phyloP scores from a whole-genome alignment of 2,888 invertebrate genomes.

The Latrodectus elegans region DNA sequence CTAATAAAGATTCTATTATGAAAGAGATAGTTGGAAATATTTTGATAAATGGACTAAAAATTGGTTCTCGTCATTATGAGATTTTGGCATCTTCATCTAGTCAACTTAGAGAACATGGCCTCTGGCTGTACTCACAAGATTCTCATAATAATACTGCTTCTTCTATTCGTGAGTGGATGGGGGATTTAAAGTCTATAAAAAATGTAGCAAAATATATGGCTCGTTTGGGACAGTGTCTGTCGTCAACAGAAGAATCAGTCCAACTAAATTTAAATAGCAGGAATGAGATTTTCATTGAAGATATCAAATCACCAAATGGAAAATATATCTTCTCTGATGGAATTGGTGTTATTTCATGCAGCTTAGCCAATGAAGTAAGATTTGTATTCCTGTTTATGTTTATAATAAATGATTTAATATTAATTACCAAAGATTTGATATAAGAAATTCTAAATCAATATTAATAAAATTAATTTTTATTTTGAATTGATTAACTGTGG shows the following conservation, averaged over 20 bases:
- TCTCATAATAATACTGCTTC: slow-evolving; percentile 61
- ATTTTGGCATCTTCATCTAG: slow-evolving; percentile 72
- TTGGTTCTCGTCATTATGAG: slow-evolving; percentile 70
- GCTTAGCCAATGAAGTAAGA: slow-evolving; percentile 66
- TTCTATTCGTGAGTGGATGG: slow-evolving; percentile 70
- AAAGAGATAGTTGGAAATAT: slow-evolving; percentile 38
- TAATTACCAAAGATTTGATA: too few species aligned
- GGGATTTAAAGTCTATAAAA: slow-evolving; percentile 70
- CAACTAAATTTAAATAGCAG: slow-evolving; percentile 38
- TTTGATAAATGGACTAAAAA: slow-evolving; percentile 52
- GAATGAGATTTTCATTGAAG: slow-evolving; percentile 38
- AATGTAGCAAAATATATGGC: slow-evolving; percentile 74
- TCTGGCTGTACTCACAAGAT: slow-evolving; percentile 71
- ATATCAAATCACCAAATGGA: slow-evolving; percentile 29
- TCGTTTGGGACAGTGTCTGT: slow-evolving; percentile 75
- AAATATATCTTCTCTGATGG: slow-evolving; percentile 71
- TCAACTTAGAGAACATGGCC: slow-evolving; percentile 72
- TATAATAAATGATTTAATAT: too few species aligned
- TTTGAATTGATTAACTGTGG: too few species aligned
- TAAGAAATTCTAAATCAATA: too few species aligned
- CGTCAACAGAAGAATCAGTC: slow-evolving; percentile 70
- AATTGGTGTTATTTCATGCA: slow-evolving; percentile 68
- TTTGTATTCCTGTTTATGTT: too few species aligned
- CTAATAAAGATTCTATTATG: slow-evolving; percentile 54
- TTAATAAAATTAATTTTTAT: too few species aligned